phyloP scores from a whole-genome alignment of 2,113 vertebrate species.

The Macaca fascicularis region T2T-MFA8v1.1 NC_088381.1:132935001-132935500 shows the following conservation, averaged over 20 bases:
- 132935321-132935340: too few relatives aligned
- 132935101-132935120: neutral
- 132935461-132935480: too few relatives aligned
- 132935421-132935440: too few relatives aligned
- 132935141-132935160: neutral
- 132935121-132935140: neutral
- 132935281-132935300: too few relatives aligned
- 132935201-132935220: conserved; percentile 5
- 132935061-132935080: neutral
- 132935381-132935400: too few relatives aligned
- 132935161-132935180: neutral
- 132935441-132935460: too few relatives aligned
- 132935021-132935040: neutral
- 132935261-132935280: too few relatives aligned
- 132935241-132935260: neutral
- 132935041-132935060: neutral
- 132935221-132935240: neutral
- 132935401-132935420: too few relatives aligned
- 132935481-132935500: too few relatives aligned
- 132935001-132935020: neutral
- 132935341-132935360: too few relatives aligned
- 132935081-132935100: neutral
- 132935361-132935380: too few relatives aligned
- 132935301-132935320: too few relatives aligned
- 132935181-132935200: conserved; percentile 3